These are phyloP conservation scores for Drosophila neocordata DNA, from an alignment of 1,140 invertebrate species.

Conservation along the genomic window DNA sequence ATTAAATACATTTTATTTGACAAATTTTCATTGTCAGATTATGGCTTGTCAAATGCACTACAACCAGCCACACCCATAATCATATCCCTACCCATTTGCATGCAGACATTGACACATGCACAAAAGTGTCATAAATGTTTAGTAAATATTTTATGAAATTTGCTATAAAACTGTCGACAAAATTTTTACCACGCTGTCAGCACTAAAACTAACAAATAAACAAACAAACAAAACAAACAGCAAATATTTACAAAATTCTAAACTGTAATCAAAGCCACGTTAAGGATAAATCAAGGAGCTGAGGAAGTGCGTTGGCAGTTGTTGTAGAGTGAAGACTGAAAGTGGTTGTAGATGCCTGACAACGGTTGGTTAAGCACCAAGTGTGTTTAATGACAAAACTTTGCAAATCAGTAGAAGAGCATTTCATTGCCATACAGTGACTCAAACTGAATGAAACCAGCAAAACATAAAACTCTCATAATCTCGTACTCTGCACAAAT, in stretches of 20 bases:
- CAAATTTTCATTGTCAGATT: constrained; percentile 16
- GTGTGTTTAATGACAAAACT: constrained; percentile 78
- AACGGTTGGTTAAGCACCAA: constrained; percentile 48
- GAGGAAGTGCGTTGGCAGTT: neutral
- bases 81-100: neutral
- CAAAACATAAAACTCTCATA: constrained; percentile 62
- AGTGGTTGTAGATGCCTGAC: constrained; percentile 15
- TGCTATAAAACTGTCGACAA: constrained; percentile 54
- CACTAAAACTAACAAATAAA: constrained; percentile 46
- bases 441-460: constrained; percentile 28
- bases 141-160: constrained; percentile 36
- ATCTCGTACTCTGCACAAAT: constrained; percentile 59
- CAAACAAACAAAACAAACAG: constrained; percentile 21
- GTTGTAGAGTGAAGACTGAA: neutral
- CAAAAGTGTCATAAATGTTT: constrained; percentile 32
- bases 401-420: constrained; percentile 71
- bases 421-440: constrained; percentile 65
- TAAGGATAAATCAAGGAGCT: constrained; percentile 7
- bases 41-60: neutral
- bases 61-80: neutral
- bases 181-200: constrained; percentile 46
- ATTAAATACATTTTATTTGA: constrained; percentile 22
- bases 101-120: constrained; percentile 6
- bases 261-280: constrained; percentile 58
- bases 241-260: constrained; percentile 73